phyloP scores from a whole-genome alignment of 2,113 vertebrate genomes.

The Bubo bubo region DNA sequence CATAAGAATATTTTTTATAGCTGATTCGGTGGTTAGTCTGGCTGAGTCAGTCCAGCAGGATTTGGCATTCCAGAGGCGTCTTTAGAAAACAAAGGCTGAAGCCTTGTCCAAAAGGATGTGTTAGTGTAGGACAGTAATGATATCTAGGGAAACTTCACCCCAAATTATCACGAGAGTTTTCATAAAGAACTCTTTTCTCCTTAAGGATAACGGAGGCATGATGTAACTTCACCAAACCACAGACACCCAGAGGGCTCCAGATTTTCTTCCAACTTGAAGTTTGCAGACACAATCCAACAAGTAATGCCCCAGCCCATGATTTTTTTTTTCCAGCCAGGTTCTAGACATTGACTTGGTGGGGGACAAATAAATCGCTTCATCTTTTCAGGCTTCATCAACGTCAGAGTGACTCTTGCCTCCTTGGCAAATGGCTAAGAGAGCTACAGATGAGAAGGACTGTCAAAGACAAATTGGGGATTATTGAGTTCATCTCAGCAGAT shows the following conservation, averaged over 20 bases:
- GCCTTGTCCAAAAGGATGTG: slow-evolving; percentile 34
- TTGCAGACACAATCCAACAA: not conserved
- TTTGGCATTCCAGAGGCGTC: slow-evolving; percentile 26
- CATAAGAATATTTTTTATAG: not conserved
- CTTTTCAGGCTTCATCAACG: not conserved
- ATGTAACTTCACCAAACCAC: not conserved
- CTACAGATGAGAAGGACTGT: not conserved
- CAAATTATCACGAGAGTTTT: not conserved
- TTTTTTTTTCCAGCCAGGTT: not conserved
- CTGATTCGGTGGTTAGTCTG: not conserved
- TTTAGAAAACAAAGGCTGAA: slow-evolving; percentile 39
- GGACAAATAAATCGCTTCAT: not conserved
- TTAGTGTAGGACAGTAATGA: not conserved
- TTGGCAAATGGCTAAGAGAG: not conserved
- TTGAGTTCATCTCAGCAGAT: not conserved
- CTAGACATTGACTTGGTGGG: not conserved
- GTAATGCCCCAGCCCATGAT: not conserved
- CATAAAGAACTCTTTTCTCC: not conserved
- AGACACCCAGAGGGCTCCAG: not conserved
- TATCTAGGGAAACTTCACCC: slow-evolving; percentile 21
- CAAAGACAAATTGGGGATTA: not conserved
- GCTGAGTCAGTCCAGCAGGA: slow-evolving; percentile 27
- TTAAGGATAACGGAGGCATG: not conserved
- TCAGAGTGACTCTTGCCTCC: not conserved
- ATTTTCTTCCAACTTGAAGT: not conserved